These are phyloP conservation scores for Cotesia typhae DNA, from an alignment of 1,140 invertebrate genomes.

Conservation along the genomic window DNA sequence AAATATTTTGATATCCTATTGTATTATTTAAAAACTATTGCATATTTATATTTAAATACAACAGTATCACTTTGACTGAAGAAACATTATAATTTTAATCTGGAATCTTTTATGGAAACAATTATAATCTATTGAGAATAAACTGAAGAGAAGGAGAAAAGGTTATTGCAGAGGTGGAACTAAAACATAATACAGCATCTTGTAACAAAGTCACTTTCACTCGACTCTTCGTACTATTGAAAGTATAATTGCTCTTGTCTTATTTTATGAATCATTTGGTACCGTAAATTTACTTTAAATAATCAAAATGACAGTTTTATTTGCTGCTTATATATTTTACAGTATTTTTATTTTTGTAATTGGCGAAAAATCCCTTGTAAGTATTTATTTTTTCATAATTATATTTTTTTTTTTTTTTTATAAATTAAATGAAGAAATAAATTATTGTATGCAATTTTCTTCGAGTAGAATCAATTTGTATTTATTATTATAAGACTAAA, in stretches of 20 bases:
- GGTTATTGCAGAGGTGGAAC: neutral
- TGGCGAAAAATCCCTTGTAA: constrained; percentile 7
- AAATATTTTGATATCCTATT: no score
- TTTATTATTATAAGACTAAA: no score
- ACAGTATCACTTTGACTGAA: no score
- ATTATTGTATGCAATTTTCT: no score
- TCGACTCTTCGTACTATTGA: constrained; percentile 35
- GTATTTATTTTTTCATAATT: neutral
- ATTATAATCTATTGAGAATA: constrained; percentile 8
- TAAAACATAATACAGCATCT: constrained; percentile 21
- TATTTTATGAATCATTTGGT: neutral
- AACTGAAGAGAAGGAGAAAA: neutral
- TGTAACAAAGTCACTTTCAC: constrained; percentile 44
- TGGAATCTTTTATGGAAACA: no score
- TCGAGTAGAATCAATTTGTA: no score
- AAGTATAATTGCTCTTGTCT: constrained; percentile 12
- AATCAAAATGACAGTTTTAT: constrained; percentile 1
- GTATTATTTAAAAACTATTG: no score
- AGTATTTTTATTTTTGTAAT: neutral
- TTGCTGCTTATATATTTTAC: constrained; percentile 12
- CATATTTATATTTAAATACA: no score
- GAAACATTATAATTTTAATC: no score
- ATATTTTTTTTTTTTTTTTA: no score
- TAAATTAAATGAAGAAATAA: no score
- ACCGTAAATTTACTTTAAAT: constrained; percentile 9